phyloP scores from a whole-genome alignment of 2,797 vertebrate species.

The Sciaenops ocellatus region DNA sequence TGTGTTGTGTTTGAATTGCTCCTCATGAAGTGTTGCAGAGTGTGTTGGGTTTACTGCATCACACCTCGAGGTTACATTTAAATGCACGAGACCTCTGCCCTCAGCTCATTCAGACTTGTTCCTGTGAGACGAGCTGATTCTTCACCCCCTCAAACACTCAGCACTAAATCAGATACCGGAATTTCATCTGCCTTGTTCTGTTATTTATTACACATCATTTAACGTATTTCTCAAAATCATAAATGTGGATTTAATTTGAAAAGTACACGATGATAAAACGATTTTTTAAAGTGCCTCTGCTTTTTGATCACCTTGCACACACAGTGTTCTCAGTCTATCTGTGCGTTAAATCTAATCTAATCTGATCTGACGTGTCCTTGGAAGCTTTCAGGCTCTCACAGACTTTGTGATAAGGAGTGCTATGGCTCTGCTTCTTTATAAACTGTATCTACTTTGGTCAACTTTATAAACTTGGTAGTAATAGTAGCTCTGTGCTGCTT shows the following conservation, averaged over 20 bases:
- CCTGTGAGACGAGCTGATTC: neutral
- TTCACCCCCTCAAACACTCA: neutral
- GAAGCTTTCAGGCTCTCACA: constrained; percentile 23
- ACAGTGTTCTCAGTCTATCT: constrained; percentile 16
- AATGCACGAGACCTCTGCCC: constrained; percentile 1
- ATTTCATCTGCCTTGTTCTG: neutral
- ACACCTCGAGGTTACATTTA: constrained; percentile 15
- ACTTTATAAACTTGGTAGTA: constrained; percentile 44
- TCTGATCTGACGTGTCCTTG: constrained; percentile 50
- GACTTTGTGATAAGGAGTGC: constrained; percentile 42
- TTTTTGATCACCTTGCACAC: constrained; percentile 9
- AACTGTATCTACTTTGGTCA: constrained; percentile 49
- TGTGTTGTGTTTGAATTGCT: neutral
- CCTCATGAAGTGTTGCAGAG: neutral
- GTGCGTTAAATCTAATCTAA: constrained; percentile 61
- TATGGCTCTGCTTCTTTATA: constrained; percentile 26
- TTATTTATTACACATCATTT: neutral
- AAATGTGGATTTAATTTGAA: too few species aligned
- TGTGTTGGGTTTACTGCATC: constrained; percentile 1
- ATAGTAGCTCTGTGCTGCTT: neutral
- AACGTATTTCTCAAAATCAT: neutral
- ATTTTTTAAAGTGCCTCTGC: neutral
- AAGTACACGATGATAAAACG: too few species aligned
- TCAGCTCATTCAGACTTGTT: neutral
- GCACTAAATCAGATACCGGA: neutral